Evolutionary conservation across 1,140 invertebrate species (phyloP).

Genomic region (Magallana angulata): DNA sequence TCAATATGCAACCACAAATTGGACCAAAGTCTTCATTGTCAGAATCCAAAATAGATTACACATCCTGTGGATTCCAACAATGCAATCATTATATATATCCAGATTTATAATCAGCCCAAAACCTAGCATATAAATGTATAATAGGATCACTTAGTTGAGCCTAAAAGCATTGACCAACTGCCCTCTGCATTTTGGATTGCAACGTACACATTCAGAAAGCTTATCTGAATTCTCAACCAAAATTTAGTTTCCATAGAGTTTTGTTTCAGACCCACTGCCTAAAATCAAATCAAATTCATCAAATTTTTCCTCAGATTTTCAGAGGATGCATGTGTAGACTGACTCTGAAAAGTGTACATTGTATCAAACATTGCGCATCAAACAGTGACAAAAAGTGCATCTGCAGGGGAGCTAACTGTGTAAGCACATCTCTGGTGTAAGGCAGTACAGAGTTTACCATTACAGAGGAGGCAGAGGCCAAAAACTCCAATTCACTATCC

Average conservation of each 20-base stretch:
- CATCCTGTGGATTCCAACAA: too few relatives aligned
- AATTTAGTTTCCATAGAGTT: too few relatives aligned
- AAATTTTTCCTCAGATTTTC: background rate
- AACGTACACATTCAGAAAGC: too few relatives aligned
- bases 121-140: too few relatives aligned
- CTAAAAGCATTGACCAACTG: background rate
- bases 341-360: background rate
- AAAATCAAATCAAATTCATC: too few relatives aligned
- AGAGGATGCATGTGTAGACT: too few relatives aligned
- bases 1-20: background rate
- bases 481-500: slow-evolving; percentile 33
- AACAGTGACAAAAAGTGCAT: background rate
- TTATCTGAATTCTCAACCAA: too few relatives aligned
- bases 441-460: background rate
- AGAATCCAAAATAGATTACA: too few relatives aligned
- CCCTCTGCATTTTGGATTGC: background rate
- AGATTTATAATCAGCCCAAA: background rate
- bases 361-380: background rate
- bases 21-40: background rate
- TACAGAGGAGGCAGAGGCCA: slow-evolving; percentile 6
- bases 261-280: too few relatives aligned
- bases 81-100: too few relatives aligned
- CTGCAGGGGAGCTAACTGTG: background rate
- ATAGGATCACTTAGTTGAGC: too few relatives aligned
- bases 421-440: slow-evolving; percentile 8